Evolutionary conservation across 2,888 invertebrate genomes (phyloP).

Genomic region (Cerastis rubricosa): DNA sequence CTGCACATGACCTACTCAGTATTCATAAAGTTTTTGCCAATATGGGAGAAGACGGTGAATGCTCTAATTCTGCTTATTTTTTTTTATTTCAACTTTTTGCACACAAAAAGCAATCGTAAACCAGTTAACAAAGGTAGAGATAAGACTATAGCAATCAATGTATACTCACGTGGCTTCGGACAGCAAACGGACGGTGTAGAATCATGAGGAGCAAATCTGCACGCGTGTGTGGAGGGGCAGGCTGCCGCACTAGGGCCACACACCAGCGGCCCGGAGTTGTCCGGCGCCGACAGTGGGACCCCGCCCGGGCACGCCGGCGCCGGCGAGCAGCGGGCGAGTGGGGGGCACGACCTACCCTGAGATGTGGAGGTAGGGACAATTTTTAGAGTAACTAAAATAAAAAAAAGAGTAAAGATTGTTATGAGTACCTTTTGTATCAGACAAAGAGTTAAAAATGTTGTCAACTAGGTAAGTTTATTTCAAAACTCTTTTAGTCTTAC

Average conservation of each 20-base stretch:
- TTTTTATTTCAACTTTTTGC: not conserved
- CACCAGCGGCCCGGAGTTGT: constrained; percentile 88
- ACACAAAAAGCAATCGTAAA: not conserved
- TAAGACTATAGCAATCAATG: not conserved
- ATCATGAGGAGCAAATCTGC: constrained; percentile 95
- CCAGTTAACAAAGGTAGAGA: not conserved
- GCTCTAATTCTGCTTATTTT: not conserved
- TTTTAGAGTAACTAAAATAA: not conserved
- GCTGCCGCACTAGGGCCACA: constrained; percentile 95
- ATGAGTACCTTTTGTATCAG: too few species aligned
- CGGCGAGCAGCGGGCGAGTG: constrained; percentile 95
- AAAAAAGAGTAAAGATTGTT: too few species aligned
- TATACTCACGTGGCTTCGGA: constrained; percentile 94
- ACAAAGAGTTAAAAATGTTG: too few species aligned
- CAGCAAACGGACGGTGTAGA: constrained; percentile 96
- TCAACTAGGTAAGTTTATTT: too few species aligned
- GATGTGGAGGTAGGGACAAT: not conserved
- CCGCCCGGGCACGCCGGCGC: constrained; percentile 82
- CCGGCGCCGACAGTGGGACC: constrained; percentile 83
- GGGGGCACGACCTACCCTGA: constrained; percentile 92
- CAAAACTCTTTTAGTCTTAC: too few species aligned
- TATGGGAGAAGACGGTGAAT: not conserved
- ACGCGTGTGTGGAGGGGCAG: constrained; percentile 96
- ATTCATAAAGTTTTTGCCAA: not conserved
- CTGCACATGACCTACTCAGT: not conserved